Conservation (phyloP, 2,113 vertebrate genomes). For the Ciconia boyciana region DNA sequence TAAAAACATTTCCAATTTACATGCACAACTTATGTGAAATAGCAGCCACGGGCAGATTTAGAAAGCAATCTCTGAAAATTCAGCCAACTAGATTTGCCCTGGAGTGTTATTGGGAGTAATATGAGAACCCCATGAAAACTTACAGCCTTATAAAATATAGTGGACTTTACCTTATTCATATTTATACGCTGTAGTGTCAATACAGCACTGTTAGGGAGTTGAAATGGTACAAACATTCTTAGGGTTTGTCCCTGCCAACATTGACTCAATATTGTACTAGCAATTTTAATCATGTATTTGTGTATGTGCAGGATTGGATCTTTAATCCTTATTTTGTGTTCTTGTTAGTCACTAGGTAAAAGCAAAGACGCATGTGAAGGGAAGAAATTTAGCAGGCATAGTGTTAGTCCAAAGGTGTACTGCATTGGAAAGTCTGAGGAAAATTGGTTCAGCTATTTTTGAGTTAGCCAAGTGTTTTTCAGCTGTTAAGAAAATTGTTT, state of each 20-base stretch:
- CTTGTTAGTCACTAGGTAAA: background rate
- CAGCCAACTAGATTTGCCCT: background rate
- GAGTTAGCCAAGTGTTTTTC: constrained; percentile 66
- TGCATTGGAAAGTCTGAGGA: constrained; percentile 41
- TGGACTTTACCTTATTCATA: constrained; percentile 29
- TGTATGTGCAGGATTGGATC: background rate
- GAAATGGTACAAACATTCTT: background rate
- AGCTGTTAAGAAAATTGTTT: constrained; percentile 70
- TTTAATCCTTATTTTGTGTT: constrained; percentile 19
- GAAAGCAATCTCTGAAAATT: constrained; percentile 16
- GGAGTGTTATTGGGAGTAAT: constrained; percentile 13
- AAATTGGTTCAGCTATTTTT: constrained; percentile 66
- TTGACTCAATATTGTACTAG: background rate
- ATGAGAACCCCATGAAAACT: constrained; percentile 34
- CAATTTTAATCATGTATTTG: background rate
- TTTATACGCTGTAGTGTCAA: constrained; percentile 29
- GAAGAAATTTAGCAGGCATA: background rate
- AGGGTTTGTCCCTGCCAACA: background rate
- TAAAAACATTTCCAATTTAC: constrained; percentile 42
- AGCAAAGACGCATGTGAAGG: background rate
- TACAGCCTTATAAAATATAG: constrained; percentile 43
- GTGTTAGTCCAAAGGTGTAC: constrained; percentile 39
- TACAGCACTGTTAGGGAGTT: background rate
- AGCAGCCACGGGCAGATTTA: background rate
- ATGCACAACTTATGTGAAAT: constrained; percentile 12